Conservation (phyloP, 1,140 invertebrate species). For the Bombus vancouverensis region DNA sequence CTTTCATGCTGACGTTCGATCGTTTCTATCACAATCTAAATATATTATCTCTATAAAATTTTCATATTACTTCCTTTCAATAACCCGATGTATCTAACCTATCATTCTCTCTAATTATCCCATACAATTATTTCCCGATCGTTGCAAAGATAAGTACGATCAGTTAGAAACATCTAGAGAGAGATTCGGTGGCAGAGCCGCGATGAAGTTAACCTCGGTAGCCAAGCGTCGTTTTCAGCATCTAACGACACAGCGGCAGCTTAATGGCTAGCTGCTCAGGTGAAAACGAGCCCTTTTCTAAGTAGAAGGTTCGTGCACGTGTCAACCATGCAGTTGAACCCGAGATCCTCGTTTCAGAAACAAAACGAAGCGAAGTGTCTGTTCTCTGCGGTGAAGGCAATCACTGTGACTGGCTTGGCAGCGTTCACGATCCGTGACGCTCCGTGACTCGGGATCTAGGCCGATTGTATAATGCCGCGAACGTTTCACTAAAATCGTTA, state of each 20-base stretch:
- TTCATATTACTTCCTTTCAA: not conserved
- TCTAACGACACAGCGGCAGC: not conserved
- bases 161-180: not conserved
- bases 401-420: conserved; percentile 68
- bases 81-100: not conserved
- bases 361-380: conserved; percentile 52
- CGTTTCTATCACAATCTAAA: not conserved
- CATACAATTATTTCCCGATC: not conserved
- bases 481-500: conserved; percentile 83
- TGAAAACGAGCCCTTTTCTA: conserved; percentile 40
- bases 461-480: conserved; percentile 82
- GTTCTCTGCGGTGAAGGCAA: conserved; percentile 63
- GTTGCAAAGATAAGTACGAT: no score
- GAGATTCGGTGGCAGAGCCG: not conserved
- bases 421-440: conserved; percentile 81
- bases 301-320: conserved; percentile 26
- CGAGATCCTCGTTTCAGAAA: not conserved
- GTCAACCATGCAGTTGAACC: conserved; percentile 15
- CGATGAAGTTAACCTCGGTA: not conserved
- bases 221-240: not conserved
- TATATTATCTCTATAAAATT: not conserved
- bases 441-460: conserved; percentile 82
- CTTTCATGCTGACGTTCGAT: not conserved
- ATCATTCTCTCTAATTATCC: not conserved
- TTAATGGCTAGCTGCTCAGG: not conserved